Percentiles rank a stretch among this genome's conserved stretches.
These are phyloP conservation scores for Chelonoidis abingdonii DNA, from an alignment of 2,113 vertebrate species.

Conservation along the genomic window DNA sequence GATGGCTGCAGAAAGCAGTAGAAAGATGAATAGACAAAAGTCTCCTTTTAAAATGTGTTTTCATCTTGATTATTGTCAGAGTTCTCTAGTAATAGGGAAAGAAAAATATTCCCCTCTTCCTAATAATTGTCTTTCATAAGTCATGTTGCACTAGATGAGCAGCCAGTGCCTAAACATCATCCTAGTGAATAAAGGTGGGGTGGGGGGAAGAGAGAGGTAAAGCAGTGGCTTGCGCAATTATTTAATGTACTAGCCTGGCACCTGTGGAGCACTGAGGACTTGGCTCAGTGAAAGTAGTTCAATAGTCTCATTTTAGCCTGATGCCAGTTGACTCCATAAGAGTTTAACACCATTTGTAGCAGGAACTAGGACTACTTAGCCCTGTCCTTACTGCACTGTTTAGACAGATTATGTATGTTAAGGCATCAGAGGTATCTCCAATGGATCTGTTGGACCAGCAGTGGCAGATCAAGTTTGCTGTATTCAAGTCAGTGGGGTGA, in stretches of 20 bases:
- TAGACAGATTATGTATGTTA: not conserved
- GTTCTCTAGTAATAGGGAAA: not conserved
- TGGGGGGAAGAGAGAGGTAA: too few relatives aligned
- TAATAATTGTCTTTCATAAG: not conserved
- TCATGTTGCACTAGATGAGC: fast-evolving
- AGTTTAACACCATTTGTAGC: too few relatives aligned
- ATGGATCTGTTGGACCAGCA: too few relatives aligned
- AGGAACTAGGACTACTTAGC: not conserved
- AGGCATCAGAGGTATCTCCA: not conserved
- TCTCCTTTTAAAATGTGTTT: not conserved
- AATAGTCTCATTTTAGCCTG: not conserved
- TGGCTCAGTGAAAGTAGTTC: not conserved
- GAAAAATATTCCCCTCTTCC: not conserved
- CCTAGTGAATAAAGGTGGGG: not conserved
- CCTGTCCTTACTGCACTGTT: too few relatives aligned
- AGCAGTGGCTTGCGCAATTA: not conserved
- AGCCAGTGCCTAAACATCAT: not conserved
- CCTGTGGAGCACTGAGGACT: not conserved
- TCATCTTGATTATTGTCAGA: not conserved
- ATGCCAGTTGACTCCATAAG: not conserved
- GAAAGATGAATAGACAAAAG: not conserved
- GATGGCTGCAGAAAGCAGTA: not conserved
- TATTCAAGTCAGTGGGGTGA: not conserved
- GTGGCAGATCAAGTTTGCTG: not conserved
- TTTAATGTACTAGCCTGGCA: not conserved